phyloP scores from a whole-genome alignment of 2,113 vertebrate species.

The Phylloscopus trochilus region DNA sequence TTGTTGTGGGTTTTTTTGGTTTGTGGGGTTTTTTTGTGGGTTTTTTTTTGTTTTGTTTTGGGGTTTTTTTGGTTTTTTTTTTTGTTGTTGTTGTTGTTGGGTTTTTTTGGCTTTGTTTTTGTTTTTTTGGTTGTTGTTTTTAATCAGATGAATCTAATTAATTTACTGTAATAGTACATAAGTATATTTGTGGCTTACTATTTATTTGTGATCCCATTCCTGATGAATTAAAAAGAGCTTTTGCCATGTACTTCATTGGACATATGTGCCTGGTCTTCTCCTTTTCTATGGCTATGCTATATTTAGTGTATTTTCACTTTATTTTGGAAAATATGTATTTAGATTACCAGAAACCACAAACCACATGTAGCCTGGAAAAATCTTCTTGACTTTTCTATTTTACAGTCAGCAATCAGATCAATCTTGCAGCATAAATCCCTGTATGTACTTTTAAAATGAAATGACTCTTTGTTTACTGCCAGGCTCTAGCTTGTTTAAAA shows the following conservation, averaged over 20 bases:
- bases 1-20: too few species aligned
- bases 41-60: too few species aligned
- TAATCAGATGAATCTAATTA: background rate
- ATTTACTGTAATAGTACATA: background rate
- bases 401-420: background rate
- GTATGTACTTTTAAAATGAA: background rate
- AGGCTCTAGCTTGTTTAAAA: background rate
- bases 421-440: background rate
- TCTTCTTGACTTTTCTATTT: background rate
- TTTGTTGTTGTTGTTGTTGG: too few species aligned
- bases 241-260: background rate
- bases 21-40: too few species aligned
- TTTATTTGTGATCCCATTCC: background rate
- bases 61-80: too few species aligned
- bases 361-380: background rate
- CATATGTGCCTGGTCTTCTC: background rate
- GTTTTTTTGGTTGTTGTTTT: too few species aligned
- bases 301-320: background rate
- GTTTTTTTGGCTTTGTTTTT: too few species aligned
- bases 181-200: slow-evolving; percentile 9
- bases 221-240: background rate
- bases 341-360: background rate
- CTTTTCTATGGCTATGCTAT: background rate
- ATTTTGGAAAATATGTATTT: background rate
- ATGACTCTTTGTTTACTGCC: background rate